Evolutionary conservation across 2,888 invertebrate species (phyloP).

Genomic region (Caprella mutica): DNA sequence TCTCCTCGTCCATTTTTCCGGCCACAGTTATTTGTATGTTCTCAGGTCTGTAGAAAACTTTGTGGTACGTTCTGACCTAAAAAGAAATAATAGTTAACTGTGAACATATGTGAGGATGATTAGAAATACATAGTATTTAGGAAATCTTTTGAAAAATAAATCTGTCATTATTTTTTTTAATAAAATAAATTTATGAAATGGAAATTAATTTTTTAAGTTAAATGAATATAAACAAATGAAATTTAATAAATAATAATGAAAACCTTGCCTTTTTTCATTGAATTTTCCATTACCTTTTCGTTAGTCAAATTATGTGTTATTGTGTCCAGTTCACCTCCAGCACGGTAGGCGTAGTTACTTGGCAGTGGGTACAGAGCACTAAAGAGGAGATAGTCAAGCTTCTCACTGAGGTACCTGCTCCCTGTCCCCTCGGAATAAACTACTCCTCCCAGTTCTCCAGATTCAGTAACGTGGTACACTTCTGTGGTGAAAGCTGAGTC

Average conservation of each 20-base stretch:
- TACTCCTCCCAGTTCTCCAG: constrained; percentile 83
- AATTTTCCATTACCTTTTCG: constrained; percentile 62
- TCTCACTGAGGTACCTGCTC: constrained; percentile 65
- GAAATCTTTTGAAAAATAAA: no score
- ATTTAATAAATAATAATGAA: no score
- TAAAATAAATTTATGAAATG: no score
- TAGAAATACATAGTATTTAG: no score
- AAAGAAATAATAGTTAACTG: no score
- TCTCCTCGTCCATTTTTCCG: constrained; percentile 64
- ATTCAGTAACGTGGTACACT: constrained; percentile 79
- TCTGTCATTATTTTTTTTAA: no score
- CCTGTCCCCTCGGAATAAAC: constrained; percentile 93
- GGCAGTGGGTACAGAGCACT: constrained; percentile 64
- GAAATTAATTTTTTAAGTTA: no score
- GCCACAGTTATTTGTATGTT: constrained; percentile 73
- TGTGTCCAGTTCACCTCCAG: constrained; percentile 74
- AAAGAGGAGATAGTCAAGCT: constrained; percentile 53
- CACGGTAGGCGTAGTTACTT: constrained; percentile 71
- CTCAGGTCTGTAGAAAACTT: constrained; percentile 74
- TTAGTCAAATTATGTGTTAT: constrained; percentile 67
- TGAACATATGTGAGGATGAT: no score
- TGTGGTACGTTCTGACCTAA: constrained; percentile 55
- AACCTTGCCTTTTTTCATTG: no score
- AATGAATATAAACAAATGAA: no score
- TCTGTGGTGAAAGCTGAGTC: constrained; percentile 75